Base-by-base conservation (phyloP, 2,888 invertebrate species). In the Rhodophaea formosa region DNA sequence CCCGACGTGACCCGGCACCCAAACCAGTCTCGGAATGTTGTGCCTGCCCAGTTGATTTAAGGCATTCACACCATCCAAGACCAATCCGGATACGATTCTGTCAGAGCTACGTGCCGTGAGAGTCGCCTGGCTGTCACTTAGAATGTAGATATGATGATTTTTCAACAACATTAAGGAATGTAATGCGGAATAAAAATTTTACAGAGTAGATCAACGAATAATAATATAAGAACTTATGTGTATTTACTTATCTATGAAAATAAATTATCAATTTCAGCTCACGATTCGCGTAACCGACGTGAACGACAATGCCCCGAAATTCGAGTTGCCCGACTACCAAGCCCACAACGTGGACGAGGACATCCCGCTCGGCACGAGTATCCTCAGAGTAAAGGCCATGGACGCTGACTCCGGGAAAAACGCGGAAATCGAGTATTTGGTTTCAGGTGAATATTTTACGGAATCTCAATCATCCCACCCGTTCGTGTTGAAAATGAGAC, bases 261-360 rank as follows among this genome's bases (percentile, higher is more conserved):
- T 45, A 3, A 1, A 59, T 16, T 54, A 8, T 49, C 55, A 49
- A 23, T 55, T 93, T 44, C 92, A 97, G 97, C 85, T 98, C 51
- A 98, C 97, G 3, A 97, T 98, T 65, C 94, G 97, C 64, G 98
- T 99, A 47, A 97, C 97, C 7, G 99, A 99, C 84, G 97, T 98
- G 46, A 99, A 99, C 82, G 99, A 99, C 89, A 99, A 99, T 85
- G 97, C 97, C 8, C 99, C 99, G 0, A 97, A 97, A 84, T 98
- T 97, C 77, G 98, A 98, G 86, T 88, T 99, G 65, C 98, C 98
- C 0, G 97, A 99, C 83, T 99, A 99, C 85, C 98, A 98, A 84
- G 97, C 98, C 0, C 97, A 98, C 85, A 98, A 98, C 80, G 96
- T 98, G 0, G 97, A 98, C 74, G 98, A 99, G 89, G 98, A 99